Base-by-base conservation (phyloP, 2,888 invertebrate genomes). In the Auanema freiburgensis region DNA sequence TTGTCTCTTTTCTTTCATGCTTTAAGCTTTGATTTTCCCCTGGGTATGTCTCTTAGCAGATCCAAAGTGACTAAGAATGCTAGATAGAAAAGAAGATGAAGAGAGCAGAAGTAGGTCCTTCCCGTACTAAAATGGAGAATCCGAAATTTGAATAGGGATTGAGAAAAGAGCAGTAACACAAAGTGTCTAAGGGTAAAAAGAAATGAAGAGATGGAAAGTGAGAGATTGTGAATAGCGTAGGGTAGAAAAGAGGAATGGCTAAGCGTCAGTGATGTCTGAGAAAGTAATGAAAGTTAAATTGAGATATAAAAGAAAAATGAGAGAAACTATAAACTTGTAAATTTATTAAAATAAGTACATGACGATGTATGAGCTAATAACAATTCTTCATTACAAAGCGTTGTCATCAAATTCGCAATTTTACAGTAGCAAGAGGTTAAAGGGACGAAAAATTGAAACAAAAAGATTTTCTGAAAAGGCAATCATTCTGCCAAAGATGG, bases 161-260 rank as follows among this genome's bases (percentile, higher is more conserved):
- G 24, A 57, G 42, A 53, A 46, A 50, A 21, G 58, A 16, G n/a
- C n/a, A 55, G 57, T 53, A 56, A 57, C 65, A 52, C 43, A 65
- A 59, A 59, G 65, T 65, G 65, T 60, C 60, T 59, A 33, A 33
- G 43, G 14, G 50, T 18, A 55, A 44, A 56, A 49, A 40, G 21
- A 5, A 52, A 23, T 21, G 18, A 41, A 41, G 51, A 46, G 33
- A 33, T 43, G 43, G 61, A 50, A 44, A 23, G 25, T 5, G 54
- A n/a, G 23, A 44, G 50, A 56, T 23, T 33, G 18, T 11, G 61
- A 61, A 52, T 40, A 46, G 49, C 43, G 4, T 40, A 44, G 10
- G 53, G 23, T 16, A 49, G 11, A 43, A 43, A 24, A 18, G 52
- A 25, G 33, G 12, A 40, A 33, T 3, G 8, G 8, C 33, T 33